Evolutionary conservation across 2,888 invertebrate species (phyloP).

Genomic region (Zhuqinia jingwanae): DNA sequence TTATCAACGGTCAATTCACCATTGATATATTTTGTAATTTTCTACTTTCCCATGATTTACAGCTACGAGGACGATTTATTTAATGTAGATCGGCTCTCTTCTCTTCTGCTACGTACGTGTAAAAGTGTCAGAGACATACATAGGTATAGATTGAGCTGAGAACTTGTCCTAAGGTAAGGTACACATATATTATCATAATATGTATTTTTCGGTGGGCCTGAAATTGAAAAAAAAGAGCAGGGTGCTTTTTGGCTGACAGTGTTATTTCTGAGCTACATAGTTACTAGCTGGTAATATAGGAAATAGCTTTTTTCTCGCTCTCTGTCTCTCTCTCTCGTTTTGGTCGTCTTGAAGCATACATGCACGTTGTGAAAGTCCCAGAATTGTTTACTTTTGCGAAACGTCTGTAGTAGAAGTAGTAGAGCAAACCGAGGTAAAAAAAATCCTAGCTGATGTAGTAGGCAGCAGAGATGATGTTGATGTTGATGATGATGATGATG

Average conservation of each 20-base stretch:
- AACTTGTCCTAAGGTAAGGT: background rate
- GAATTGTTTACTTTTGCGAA: conserved; percentile 49
- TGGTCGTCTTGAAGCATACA: too few species aligned
- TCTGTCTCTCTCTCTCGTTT: background rate
- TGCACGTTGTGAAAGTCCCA: background rate
- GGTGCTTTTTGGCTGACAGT: conserved; percentile 24
- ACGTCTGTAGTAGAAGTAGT: conserved; percentile 35
- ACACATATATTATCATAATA: background rate
- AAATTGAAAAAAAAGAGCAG: conserved; percentile 38
- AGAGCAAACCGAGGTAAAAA: conserved; percentile 16
- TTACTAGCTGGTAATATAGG: conserved; percentile 20
- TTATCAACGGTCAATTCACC: conserved; percentile 30
- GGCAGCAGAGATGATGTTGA: too few species aligned
- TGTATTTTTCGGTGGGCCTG: conserved; percentile 6
- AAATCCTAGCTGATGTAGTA: conserved; percentile 25
- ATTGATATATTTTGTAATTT: conserved; percentile 57
- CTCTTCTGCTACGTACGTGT: background rate
- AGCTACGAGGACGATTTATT: conserved; percentile 48
- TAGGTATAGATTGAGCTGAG: background rate
- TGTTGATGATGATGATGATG: background rate
- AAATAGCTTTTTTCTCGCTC: conserved; percentile 20
- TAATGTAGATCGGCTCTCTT: background rate
- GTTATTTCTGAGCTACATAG: conserved; percentile 30
- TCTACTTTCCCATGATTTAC: conserved; percentile 63
- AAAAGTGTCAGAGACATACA: background rate